A percentile compares a stretch with the other conserved stretches of the same genome.
Conservation (phyloP, 1,140 invertebrate genomes). For the Bombus breviceps region DNA sequence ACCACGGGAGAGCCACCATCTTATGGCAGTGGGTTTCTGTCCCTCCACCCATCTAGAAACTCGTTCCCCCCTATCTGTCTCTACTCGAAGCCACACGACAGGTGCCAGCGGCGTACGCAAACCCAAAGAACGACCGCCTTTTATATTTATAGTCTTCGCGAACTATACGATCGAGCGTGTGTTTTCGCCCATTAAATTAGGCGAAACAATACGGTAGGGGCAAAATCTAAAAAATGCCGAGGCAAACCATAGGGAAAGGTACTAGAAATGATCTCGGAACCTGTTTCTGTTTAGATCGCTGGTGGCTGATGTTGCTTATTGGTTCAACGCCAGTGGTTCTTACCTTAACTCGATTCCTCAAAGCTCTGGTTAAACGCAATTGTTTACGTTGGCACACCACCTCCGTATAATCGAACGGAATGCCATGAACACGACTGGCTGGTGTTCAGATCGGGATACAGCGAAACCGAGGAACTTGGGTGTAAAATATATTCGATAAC, state of each 20-base stretch:
- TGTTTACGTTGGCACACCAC: conserved; percentile 20
- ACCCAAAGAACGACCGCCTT: conserved; percentile 73
- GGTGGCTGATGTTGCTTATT: conserved; percentile 8
- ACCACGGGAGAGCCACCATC: conserved; percentile 41
- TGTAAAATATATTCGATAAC: conserved; percentile 15
- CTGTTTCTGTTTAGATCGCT: conserved; percentile 33
- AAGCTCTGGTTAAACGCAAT: conserved; percentile 15
- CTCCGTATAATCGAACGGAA: conserved; percentile 10
- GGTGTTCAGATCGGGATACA: not conserved
- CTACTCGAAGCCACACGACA: conserved; percentile 78
- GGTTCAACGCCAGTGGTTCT: conserved; percentile 1
- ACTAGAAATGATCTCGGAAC: conserved; percentile 4
- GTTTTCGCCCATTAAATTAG: conserved; percentile 31
- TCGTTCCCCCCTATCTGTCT: conserved; percentile 42
- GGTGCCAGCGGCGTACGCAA: conserved; percentile 78
- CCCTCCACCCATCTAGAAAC: conserved; percentile 45
- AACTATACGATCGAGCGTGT: not conserved
- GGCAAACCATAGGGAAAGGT: not conserved
- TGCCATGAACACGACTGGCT: not conserved
- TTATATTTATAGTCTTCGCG: conserved; percentile 73
- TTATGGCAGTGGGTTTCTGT: conserved; percentile 68
- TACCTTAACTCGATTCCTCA: conserved; percentile 24
- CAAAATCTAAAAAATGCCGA: conserved; percentile 3
- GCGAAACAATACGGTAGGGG: conserved; percentile 1
- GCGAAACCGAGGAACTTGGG: not conserved